Evolutionary conservation across 2,888 invertebrate species (phyloP), one percentile per base, ranked within the genome.

Genomic region (Eupithecia dodoneata): DNA sequence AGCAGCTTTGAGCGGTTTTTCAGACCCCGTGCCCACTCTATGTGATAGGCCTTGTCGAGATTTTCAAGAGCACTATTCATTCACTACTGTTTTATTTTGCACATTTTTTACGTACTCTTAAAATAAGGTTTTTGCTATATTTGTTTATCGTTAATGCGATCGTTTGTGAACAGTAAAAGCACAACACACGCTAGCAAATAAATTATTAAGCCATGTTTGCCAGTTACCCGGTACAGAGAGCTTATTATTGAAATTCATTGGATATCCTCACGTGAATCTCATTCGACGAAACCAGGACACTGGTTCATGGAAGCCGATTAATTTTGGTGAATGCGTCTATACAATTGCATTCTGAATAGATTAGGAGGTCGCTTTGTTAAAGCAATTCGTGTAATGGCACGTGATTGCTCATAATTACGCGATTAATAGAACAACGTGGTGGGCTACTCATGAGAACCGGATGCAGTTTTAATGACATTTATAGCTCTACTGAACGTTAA

Each of bases 321-420:
- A 79, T 76, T 79, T 71, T 69, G 70, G 66, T 79, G 76, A 72
- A 76, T 77, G 70, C 72, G 42, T 52, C 72, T 72, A 74, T 78
- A 74, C 49, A 71, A 72, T 69, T 44, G 47, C 70, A 75, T 73
- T 65, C 76, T 73, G 73, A 79, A 81, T 80, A 79, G 80, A 73
- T 77, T 72, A 79, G 75, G 63, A 81, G 71, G 55, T 76, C 55
- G 41, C 79, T 77, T 79, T 81, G 77, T 74, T 73, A 55, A 78
- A 79, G 77, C 72, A 74, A 78, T 79, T 78, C 73, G 72, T 74
- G 76, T 78, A 80, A 79, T 80, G 72, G 78, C 63, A 73, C 76
- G 52, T 78, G 76, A 74, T 76, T 44, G 75, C 75, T 73, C 71
- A 75, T 79, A 78, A 76, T 76, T 72, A 76, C 63, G 74, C 55